Conservation (phyloP, 2,797 vertebrate species). For the Fistularia commersonii region DNA sequence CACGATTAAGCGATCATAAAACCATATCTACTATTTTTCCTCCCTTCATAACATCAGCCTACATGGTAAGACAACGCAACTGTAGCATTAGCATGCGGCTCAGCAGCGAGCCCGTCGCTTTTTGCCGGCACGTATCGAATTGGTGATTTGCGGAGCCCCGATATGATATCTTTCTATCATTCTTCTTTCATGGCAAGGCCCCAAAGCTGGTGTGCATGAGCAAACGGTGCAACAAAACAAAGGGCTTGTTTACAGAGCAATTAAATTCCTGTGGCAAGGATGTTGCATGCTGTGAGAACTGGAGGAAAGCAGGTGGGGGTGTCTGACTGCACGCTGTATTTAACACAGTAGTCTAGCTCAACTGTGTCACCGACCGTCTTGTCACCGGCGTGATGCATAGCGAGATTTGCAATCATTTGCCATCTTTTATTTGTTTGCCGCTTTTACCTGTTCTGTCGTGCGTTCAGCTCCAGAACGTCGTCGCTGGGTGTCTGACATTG, state of each 20-base stretch:
- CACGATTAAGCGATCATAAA: constrained; percentile 36
- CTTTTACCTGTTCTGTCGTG: background rate
- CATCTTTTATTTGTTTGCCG: constrained; percentile 16
- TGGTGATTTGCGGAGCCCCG: constrained; percentile 35
- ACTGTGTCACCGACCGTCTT: constrained; percentile 24
- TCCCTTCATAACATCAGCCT: constrained; percentile 27
- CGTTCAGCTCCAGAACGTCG: too few relatives aligned
- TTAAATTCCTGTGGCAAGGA: constrained; percentile 73
- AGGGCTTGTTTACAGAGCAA: constrained; percentile 71
- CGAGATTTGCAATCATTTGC: constrained; percentile 3
- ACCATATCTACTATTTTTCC: constrained; percentile 27
- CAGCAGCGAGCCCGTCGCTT: constrained; percentile 23
- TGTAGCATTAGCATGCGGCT: constrained; percentile 12
- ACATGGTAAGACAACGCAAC: constrained; percentile 13
- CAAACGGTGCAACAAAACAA: constrained; percentile 66
- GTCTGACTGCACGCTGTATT: constrained; percentile 41
- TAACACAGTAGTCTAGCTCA: constrained; percentile 32
- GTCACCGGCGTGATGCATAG: constrained; percentile 6
- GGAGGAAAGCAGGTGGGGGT: constrained; percentile 38
- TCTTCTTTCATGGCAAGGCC: constrained; percentile 40
- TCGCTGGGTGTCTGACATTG: too few relatives aligned
- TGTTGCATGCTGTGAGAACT: constrained; percentile 65
- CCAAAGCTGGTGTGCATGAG: constrained; percentile 57
- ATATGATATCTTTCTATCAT: constrained; percentile 30
- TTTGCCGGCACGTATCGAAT: constrained; percentile 39